Evolutionary conservation across 2,797 vertebrate genomes (phyloP).

Genomic region (Nannoperca australis): DNA sequence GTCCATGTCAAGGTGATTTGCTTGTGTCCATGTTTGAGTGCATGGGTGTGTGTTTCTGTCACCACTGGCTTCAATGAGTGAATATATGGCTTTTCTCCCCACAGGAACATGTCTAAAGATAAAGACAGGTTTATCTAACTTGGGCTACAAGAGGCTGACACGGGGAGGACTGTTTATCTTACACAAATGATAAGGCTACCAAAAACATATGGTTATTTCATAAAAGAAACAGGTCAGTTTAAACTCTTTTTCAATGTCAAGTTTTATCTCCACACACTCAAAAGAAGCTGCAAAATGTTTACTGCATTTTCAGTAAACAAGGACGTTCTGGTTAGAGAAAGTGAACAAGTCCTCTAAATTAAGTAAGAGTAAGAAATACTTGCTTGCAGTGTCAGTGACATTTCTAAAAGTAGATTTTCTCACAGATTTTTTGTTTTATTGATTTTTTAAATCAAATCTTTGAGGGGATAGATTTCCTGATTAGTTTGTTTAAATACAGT

Average conservation of each 20-base stretch:
- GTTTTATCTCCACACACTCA: not conserved
- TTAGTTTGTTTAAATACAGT: slow-evolving; percentile 1
- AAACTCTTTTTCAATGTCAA: not conserved
- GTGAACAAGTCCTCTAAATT: not conserved
- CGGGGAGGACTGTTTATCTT: slow-evolving; percentile 8
- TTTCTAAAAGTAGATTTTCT: not conserved
- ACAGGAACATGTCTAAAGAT: slow-evolving; percentile 20
- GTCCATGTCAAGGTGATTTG: slow-evolving; percentile 29
- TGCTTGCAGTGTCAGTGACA: not conserved
- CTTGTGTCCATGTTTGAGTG: slow-evolving; percentile 18
- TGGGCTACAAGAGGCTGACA: not conserved
- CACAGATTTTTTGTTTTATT: not conserved
- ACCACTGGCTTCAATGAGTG: slow-evolving; percentile 5
- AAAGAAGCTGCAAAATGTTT: not conserved
- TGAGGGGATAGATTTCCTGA: not conserved
- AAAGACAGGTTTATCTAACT: slow-evolving; percentile 28
- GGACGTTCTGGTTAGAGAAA: not conserved
- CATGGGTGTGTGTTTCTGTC: slow-evolving; percentile 13
- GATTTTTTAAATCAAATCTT: not conserved
- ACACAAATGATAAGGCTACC: not conserved
- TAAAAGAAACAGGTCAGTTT: not conserved
- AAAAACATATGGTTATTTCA: not conserved
- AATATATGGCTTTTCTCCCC: slow-evolving; percentile 35
- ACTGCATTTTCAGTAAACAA: not conserved
- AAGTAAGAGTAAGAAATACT: no score